Base-by-base conservation (phyloP, 2,113 vertebrate species). In the Pachypanchax playfairii region DNA sequence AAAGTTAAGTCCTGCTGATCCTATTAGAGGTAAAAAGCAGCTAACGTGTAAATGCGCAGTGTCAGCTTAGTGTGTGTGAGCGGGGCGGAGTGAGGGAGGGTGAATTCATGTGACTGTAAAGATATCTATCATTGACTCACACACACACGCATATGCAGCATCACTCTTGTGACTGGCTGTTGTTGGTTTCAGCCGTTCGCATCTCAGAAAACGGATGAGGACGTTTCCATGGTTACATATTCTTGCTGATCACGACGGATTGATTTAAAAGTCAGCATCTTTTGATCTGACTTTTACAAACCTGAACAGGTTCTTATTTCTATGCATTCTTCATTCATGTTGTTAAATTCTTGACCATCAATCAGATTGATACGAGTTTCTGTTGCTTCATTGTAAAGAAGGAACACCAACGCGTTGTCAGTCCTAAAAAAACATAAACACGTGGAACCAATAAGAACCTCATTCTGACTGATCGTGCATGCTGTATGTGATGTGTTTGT, bases 11-110 rank as follows among this genome's bases (percentile, higher is more conserved):
- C 89, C 83, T 66, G 33, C 86, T 94, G 91, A 96, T 94, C 94
- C 92, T 94, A 94, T 95, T 95, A 95, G 89, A 67, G 87, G 86
- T 84, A 92, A 88, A n/a, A 94, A 93, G 91, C 93, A 89, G 93
- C 92, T 94, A 93, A 93, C 77, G 82, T 90, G 91, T 91, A 91
- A 93, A 94, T 93, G 93, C 87, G 81, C 91, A 93, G 91, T 90
- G 93, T 95, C 94, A 93, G 93, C 89, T 94, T 91, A 93, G 86
- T 56, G 68, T 60, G 77, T 29, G 28, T 73, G 46, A 12, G 0
- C 13, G 31, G 59, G 57, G 42, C 25, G 17, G 49, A 21, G 49
- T 61, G 15, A 35, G 25, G 47, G 24, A 38, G 29, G 38, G 50
- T 15, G 35, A 51, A 68, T 59, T 69, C 57, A 81, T 75, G 66